Evolutionary conservation across 2,113 vertebrate genomes (phyloP).

Genomic region (Osmerus mordax): DNA sequence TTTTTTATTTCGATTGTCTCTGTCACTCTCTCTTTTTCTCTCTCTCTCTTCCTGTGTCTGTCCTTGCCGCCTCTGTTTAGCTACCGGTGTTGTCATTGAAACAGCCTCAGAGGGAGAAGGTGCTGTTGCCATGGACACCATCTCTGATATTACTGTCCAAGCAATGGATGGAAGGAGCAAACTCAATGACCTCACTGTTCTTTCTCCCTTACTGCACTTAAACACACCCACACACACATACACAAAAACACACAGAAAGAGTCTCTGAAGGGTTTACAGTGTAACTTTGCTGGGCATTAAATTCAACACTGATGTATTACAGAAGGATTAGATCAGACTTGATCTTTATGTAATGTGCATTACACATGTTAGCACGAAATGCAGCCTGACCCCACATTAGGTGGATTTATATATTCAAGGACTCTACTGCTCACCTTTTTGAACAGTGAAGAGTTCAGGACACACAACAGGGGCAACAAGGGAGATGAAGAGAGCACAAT

Average conservation of each 20-base stretch:
- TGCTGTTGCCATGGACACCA: conserved; percentile 48
- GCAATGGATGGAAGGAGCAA: conserved; percentile 20
- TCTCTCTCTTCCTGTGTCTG: conserved; percentile 32
- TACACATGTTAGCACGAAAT: too few species aligned
- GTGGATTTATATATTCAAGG: not conserved
- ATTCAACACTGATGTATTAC: too few species aligned
- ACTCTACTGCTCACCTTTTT: conserved; percentile 5
- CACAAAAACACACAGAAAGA: not conserved
- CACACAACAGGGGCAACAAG: not conserved
- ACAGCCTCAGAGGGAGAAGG: conserved; percentile 45
- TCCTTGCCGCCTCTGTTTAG: conserved; percentile 26
- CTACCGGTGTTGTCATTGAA: not conserved
- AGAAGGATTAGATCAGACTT: too few species aligned
- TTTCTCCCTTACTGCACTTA: conserved; percentile 6
- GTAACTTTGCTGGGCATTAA: too few species aligned
- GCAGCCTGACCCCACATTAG: too few species aligned
- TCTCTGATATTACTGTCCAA: conserved; percentile 28
- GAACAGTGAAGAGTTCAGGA: not conserved
- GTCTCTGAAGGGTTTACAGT: too few species aligned
- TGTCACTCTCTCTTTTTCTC: not conserved
- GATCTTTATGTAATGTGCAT: too few species aligned
- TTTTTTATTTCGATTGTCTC: conserved; percentile 1
- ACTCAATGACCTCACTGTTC: conserved; percentile 36
- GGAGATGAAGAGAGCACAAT: not conserved
- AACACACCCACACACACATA: not conserved